Percentiles rank a stretch among this genome's conserved stretches.
Conservation (phyloP, 2,113 vertebrate genomes). For the Polyodon spathula region DNA sequence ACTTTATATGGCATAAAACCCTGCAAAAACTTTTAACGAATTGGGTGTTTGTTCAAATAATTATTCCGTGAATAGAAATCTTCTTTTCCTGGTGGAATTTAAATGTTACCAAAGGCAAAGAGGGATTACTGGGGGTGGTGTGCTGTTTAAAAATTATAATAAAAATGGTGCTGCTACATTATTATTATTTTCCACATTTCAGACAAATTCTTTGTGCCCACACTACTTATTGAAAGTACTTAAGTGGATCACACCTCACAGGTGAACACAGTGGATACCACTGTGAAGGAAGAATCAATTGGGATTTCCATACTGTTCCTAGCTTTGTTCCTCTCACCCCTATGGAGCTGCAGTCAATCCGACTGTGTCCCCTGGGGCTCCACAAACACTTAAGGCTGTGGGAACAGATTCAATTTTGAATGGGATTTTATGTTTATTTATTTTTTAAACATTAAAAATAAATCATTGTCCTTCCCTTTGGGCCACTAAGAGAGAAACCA, state of each 20-base stretch:
- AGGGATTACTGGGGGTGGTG: too few relatives aligned
- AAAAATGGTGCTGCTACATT: too few relatives aligned
- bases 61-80: too few relatives aligned
- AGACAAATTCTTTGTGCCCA: constrained; percentile 12
- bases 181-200: neutral
- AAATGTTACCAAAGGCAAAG: constrained; percentile 2
- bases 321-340: constrained; percentile 42
- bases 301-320: constrained; percentile 55
- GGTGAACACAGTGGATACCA: constrained; percentile 51
- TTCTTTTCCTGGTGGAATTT: neutral
- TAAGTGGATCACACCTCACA: constrained; percentile 43
- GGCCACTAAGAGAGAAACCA: too few relatives aligned
- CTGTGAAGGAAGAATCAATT: constrained; percentile 43
- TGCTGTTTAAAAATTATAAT: too few relatives aligned
- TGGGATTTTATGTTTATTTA: constrained; percentile 38
- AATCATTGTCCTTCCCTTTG: too few relatives aligned
- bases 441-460: too few relatives aligned
- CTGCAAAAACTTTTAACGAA: too few relatives aligned
- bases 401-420: constrained; percentile 47
- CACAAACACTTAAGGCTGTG: constrained; percentile 39
- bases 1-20: too few relatives aligned
- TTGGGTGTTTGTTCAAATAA: too few relatives aligned
- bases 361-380: constrained; percentile 40
- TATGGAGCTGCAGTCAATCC: constrained; percentile 35
- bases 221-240: constrained; percentile 48